Percentiles rank a stretch among this genome's conserved stretches.
phyloP scores from a whole-genome alignment of 2,888 invertebrate species.

The Subacronicta megacephala region DNA sequence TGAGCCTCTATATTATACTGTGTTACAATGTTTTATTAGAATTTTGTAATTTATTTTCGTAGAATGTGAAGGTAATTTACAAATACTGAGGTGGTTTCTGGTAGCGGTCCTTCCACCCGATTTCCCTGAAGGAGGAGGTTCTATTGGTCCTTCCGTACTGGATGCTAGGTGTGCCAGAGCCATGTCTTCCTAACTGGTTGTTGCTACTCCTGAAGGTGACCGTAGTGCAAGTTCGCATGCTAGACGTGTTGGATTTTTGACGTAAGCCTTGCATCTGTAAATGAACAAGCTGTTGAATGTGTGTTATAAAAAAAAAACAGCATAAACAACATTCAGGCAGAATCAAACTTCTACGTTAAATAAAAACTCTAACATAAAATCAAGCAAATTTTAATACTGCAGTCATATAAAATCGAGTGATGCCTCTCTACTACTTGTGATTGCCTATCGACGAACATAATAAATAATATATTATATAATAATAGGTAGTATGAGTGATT shows the following conservation, averaged over 20 bases:
- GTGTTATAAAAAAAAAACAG: not conserved
- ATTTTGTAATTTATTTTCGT: not conserved
- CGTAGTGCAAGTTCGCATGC: constrained; percentile 79
- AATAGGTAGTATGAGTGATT: no score
- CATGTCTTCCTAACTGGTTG: constrained; percentile 64
- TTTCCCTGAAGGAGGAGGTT: constrained; percentile 65
- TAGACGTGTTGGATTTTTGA: constrained; percentile 87
- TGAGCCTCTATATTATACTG: no score
- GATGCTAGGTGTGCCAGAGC: constrained; percentile 57
- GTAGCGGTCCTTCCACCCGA: constrained; percentile 69
- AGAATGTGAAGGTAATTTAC: constrained; percentile 50
- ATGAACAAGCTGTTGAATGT: constrained; percentile 1
- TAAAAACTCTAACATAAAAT: no score
- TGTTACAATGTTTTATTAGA: not conserved
- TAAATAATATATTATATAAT: no score
- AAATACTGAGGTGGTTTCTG: constrained; percentile 74
- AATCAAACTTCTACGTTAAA: no score
- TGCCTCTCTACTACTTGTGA: no score
- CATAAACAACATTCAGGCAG: no score
- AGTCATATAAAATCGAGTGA: no score
- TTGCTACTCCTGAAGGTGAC: constrained; percentile 80
- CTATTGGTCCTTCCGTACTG: constrained; percentile 68
- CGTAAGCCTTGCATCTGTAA: constrained; percentile 86
- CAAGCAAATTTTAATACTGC: no score
- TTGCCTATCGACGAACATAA: no score